Conservation (phyloP, 2,113 vertebrate genomes). For the Cynoglossus semilaevis region DNA sequence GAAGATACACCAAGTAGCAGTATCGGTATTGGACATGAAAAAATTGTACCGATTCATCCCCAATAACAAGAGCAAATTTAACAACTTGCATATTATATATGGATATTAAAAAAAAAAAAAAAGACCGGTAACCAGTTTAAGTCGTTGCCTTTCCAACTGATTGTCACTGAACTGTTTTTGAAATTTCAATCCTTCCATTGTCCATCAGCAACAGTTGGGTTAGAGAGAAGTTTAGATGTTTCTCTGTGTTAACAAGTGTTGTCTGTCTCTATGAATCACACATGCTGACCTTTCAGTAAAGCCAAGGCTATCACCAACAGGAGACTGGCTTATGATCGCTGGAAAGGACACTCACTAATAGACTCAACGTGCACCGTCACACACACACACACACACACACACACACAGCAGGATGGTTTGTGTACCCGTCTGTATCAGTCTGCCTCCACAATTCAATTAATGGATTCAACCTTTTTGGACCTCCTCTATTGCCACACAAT, state of each 20-base stretch:
- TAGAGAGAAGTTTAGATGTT: neutral
- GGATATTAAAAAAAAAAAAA: too few relatives aligned
- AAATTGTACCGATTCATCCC: too few relatives aligned
- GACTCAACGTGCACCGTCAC: slow-evolving; percentile 37
- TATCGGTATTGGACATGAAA: too few relatives aligned
- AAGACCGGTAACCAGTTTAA: too few relatives aligned
- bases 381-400: slow-evolving; percentile 22
- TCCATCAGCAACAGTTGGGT: slow-evolving; percentile 11
- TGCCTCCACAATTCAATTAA: slow-evolving; percentile 79
- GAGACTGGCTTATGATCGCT: slow-evolving; percentile 55
- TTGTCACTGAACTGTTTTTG: too few relatives aligned
- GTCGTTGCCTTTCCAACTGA: too few relatives aligned
- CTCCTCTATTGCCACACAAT: slow-evolving; percentile 63
- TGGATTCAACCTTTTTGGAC: slow-evolving; percentile 75
- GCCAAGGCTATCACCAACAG: slow-evolving; percentile 38
- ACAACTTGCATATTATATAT: too few relatives aligned
- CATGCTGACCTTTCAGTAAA: slow-evolving; percentile 57
- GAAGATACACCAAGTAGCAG: too few relatives aligned
- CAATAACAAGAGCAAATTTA: too few relatives aligned
- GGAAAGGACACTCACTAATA: slow-evolving; percentile 60
- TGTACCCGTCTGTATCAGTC: slow-evolving; percentile 50
- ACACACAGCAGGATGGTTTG: slow-evolving; percentile 17
- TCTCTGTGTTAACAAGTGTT: slow-evolving; percentile 26
- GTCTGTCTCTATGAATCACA: slow-evolving; percentile 52
- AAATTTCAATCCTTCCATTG: neutral